Base-by-base conservation (phyloP, 2,113 vertebrate species). In the Triplophysa tibetana region DNA sequence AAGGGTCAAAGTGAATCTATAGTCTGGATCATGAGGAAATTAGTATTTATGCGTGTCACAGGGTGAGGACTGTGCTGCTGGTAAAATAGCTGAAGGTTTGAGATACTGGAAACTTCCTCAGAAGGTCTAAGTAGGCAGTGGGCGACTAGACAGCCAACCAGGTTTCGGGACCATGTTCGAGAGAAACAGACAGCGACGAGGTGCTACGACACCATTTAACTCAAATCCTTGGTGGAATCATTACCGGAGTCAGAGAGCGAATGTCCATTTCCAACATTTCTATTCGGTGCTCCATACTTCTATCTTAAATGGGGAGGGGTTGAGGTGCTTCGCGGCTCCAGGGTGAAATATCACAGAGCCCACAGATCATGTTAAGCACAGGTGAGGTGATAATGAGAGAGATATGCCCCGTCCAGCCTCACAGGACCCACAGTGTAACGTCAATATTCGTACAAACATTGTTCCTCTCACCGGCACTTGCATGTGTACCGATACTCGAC, bases 111-210 rank as follows among this genome's bases (percentile, higher is more conserved):
- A 45, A 45, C 43, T 45, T 9, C 10, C 43, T 45, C 12, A 11
- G 11, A 45, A 45, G 86, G 83, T 86, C 83, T 85, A 75, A 78
- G 85, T 78, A 87, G 80, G 81, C 85, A 81, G 79, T 87, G 78
- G 7, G 8, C 19, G 19, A n/a, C 19, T 21, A 58, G 52, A 17
- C 52, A 54, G 17, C 54, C 19, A 19, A n/a, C 54, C 19, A 56
- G 50, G 50, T 52, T 52, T n/a, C 8, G 54, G 17, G 21, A n/a
- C 17, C 7, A 9, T 9, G 17, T n/a, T 8, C n/a, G 54, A 2
- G 2, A 56, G 19, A 56, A n/a, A 56, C 17, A 50, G 45, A 50
- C 13, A 17, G 50, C 1, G 54, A 58, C 19, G n/a, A 8, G 54
- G 54, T 58, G 54, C 54, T 58, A 58, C n/a, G 54, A 58, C 54